Base-by-base conservation (phyloP, 2,797 vertebrate genomes). In the Anisognathus igniventris region DNA sequence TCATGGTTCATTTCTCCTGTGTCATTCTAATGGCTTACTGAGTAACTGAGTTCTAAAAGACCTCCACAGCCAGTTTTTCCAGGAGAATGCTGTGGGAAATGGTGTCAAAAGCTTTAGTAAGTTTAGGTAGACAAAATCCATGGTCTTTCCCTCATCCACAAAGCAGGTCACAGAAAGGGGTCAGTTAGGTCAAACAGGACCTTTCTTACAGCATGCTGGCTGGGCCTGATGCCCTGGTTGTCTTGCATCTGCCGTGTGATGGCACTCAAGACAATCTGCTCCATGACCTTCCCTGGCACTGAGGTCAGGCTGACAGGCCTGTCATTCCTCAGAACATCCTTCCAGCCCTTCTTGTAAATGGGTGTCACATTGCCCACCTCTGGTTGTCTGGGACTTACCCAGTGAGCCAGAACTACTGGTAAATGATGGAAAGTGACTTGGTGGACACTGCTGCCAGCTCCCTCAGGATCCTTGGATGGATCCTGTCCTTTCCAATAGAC, bases 11-110 rank as follows among this genome's bases (percentile, higher is more conserved):
- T 73, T 81, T 47, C 21, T 78, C 48, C 44, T 77, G 37, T 33
- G 8, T 86, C 39, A 54, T 35, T 85, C 19, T 68, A 78, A 65
- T 87, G 72, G 24, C 30, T 80, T 86, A 20, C 74, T 77, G 45
- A 84, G 35, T 74, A 73, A 73, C 11, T 44, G 57, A 86, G 30
- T 83, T 90, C 68, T 86, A n/a, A 86, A 88, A 75, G 53, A 86
- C 40, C 33, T 56, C 40, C 20, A 24, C 8, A 70, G 20, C 14
- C 28, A 44, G 7, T 56, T 68, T 62, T 56, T 68, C 12, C 31
- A 22, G n/a, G 20, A 44, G 23, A 44, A 30, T 56, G 23, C 23
- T 48, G 27, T 68, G 48, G 35, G 20, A 44, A 50, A 25, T 19
- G 8, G 17, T 44, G n/a, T 68, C 42, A 68, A 81, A 48, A 17